Evolutionary conservation across 2,888 invertebrate genomes (phyloP).

Genomic region (Ormyrus nitidulus): DNA sequence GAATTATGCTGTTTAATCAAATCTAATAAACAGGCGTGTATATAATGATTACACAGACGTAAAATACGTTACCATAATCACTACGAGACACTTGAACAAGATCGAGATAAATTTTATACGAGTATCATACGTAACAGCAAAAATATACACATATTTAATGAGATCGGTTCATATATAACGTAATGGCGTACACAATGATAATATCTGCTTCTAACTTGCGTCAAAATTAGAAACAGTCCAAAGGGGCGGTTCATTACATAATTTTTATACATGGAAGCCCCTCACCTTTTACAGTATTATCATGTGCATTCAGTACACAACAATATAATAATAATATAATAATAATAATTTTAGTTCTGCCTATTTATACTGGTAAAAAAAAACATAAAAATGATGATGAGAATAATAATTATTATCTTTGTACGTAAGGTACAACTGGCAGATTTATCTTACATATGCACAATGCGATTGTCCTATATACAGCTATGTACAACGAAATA

Average conservation of each 20-base stretch:
- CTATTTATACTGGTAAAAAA: background rate
- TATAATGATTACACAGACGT: constrained; percentile 62
- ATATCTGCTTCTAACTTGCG: constrained; percentile 13
- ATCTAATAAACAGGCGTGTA: constrained; percentile 62
- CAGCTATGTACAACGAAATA: constrained; percentile 68
- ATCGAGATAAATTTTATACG: constrained; percentile 45
- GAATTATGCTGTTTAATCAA: constrained; percentile 62
- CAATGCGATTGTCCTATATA: constrained; percentile 62
- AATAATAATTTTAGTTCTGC: constrained; percentile 10
- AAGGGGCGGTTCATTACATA: background rate
- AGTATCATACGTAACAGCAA: constrained; percentile 35
- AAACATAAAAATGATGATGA: constrained; percentile 51
- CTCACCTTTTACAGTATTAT: background rate
- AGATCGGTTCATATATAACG: constrained; percentile 60
- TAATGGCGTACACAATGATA: constrained; percentile 28
- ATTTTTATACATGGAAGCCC: constrained; percentile 18
- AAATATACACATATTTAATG: constrained; percentile 55
- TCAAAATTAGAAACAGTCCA: constrained; percentile 2
- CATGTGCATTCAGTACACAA: background rate
- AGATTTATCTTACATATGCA: constrained; percentile 64
- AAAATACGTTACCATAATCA: constrained; percentile 63
- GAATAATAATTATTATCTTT: constrained; percentile 37
- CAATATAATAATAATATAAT: constrained; percentile 34
- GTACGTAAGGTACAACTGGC: constrained; percentile 50
- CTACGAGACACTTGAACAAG: constrained; percentile 63